Evolutionary conservation across 2,888 invertebrate species (phyloP).

Genomic region (Lathronympha strigana): DNA sequence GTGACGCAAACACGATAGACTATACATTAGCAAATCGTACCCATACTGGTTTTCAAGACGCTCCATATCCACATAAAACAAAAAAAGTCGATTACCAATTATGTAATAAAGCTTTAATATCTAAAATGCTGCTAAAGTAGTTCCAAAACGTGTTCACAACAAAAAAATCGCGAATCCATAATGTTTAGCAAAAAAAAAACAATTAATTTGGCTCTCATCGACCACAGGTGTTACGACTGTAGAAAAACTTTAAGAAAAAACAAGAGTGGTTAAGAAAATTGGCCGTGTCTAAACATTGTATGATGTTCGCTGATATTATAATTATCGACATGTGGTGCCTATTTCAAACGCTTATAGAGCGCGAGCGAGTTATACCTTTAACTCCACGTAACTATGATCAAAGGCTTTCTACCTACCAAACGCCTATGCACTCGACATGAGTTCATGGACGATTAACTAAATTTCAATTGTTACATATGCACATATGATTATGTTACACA

Average conservation of each 20-base stretch:
- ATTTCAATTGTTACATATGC: too few species aligned
- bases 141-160: neutral
- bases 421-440: too few species aligned
- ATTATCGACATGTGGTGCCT: conserved; percentile 22
- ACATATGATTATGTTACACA: too few species aligned
- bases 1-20: too few species aligned
- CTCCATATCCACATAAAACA: too few species aligned
- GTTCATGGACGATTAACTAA: too few species aligned
- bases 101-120: neutral
- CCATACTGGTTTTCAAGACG: too few species aligned
- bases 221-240: conserved; percentile 26
- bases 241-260: conserved; percentile 22
- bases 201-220: conserved; percentile 12
- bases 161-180: conserved; percentile 34
- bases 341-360: neutral
- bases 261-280: conserved; percentile 31
- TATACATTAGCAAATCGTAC: too few species aligned
- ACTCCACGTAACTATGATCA: too few species aligned
- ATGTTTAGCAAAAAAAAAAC: conserved; percentile 22
- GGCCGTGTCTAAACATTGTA: conserved; percentile 15
- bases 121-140: conserved; percentile 8
- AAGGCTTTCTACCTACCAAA: too few species aligned
- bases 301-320: conserved; percentile 22
- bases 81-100: neutral
- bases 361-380: too few species aligned